Evolutionary conservation across 2,113 vertebrate genomes (phyloP).

Genomic region (Eulemur macaco): DNA sequence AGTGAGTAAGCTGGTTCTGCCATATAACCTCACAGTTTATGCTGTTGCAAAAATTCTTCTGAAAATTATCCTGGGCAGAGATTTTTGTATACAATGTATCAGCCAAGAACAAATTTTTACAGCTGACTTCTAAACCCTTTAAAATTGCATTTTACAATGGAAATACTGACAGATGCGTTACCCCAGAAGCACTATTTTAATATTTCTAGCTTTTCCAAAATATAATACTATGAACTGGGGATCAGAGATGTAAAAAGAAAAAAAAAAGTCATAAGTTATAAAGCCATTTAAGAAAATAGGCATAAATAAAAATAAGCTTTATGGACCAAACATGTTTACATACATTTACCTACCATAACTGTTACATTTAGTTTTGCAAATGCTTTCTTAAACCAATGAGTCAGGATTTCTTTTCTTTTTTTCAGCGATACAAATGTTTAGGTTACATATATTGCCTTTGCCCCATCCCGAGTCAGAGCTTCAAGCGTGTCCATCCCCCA

Average conservation of each 20-base stretch:
- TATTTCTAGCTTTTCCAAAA: slow-evolving; percentile 75
- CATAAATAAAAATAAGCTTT: slow-evolving; percentile 73
- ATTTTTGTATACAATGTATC: slow-evolving; percentile 79
- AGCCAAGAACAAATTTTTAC: slow-evolving; percentile 84
- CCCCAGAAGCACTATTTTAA: slow-evolving; percentile 75
- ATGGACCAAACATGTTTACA: slow-evolving; percentile 11
- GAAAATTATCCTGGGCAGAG: slow-evolving; percentile 70
- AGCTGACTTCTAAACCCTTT: slow-evolving; percentile 79
- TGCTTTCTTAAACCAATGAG: slow-evolving; percentile 35
- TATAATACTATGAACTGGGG: slow-evolving; percentile 48
- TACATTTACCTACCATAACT: not conserved
- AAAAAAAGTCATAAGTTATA: slow-evolving; percentile 65
- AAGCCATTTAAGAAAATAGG: slow-evolving; percentile 69
- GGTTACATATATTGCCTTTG: no score
- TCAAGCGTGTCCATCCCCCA: no score
- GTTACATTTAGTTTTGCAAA: slow-evolving; percentile 53
- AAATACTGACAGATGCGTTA: slow-evolving; percentile 81
- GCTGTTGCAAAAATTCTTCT: slow-evolving; percentile 52
- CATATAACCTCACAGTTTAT: slow-evolving; percentile 42
- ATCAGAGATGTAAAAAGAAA: slow-evolving; percentile 54
- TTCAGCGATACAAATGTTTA: no score
- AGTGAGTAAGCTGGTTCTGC: slow-evolving; percentile 22
- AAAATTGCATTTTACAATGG: slow-evolving; percentile 82
- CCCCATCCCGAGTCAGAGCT: no score
- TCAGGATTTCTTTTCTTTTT: not conserved